These are phyloP conservation scores for Periparus ater DNA, from an alignment of 2,797 vertebrate species.

Conservation along the genomic window DNA sequence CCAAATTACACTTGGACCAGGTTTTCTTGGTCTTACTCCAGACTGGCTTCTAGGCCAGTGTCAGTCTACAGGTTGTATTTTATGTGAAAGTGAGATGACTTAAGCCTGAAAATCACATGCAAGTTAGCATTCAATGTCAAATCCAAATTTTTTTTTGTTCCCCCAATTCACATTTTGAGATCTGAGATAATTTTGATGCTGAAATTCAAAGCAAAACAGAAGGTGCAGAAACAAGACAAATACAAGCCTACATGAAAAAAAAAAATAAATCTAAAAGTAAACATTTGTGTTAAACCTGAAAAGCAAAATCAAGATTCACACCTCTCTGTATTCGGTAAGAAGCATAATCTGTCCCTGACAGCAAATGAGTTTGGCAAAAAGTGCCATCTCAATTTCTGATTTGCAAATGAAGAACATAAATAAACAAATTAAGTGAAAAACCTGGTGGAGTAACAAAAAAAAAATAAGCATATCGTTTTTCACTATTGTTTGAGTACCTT, in stretches of 20 bases:
- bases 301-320: background rate
- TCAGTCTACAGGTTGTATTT: background rate
- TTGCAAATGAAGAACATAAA: background rate
- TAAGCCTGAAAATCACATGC: background rate
- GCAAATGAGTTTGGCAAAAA: background rate
- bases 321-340: background rate
- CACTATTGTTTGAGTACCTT: background rate
- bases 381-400: background rate
- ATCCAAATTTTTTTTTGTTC: background rate
- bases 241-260: background rate
- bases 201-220: constrained; percentile 12
- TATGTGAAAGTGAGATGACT: background rate
- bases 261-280: background rate
- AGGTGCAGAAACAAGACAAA: background rate
- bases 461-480: background rate
- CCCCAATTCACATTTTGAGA: background rate
- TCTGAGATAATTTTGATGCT: background rate
- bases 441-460: background rate
- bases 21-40: background rate
- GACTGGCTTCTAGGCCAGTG: background rate
- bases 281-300: background rate
- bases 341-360: background rate
- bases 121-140: background rate
- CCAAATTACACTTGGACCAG: background rate
- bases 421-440: background rate